Evolutionary conservation across 37 sponge, comb jelly and placozoan genomes (phyloP).

Genomic region (Petrosia ficiformis): DNA sequence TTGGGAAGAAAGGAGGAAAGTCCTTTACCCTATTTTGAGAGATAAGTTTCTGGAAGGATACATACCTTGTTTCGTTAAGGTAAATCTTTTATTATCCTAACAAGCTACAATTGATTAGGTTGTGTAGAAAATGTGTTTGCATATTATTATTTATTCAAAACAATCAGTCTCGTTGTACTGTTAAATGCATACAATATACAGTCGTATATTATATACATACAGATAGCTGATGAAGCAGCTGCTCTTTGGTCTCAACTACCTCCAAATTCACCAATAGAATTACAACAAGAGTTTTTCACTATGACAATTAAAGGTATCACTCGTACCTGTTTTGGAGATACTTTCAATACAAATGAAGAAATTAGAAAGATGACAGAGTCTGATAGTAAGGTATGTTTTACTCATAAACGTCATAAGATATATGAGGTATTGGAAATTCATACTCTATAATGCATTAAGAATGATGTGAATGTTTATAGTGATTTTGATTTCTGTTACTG

Average conservation of each 20-base stretch:
- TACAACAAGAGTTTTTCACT: conserved; percentile 39
- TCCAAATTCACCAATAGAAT: conserved; percentile 18
- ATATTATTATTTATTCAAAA: too few relatives aligned
- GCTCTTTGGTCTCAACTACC: not conserved
- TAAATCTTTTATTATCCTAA: too few relatives aligned
- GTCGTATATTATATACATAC: too few relatives aligned
- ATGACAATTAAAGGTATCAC: conserved; percentile 74
- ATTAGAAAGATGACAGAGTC: conserved; percentile 34
- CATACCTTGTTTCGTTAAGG: conserved; percentile 1
- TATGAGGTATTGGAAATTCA: too few relatives aligned
- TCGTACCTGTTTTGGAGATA: conserved; percentile 53
- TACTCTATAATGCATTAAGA: too few relatives aligned
- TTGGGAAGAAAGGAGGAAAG: conserved; percentile 7
- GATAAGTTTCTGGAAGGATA: conserved; percentile 6
- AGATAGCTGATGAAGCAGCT: conserved; percentile 10
- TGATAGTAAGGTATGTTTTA: conserved; percentile 57
- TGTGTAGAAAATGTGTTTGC: too few relatives aligned
- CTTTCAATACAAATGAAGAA: conserved; percentile 46
- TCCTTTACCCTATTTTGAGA: conserved; percentile 11
- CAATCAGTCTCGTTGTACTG: too few relatives aligned
- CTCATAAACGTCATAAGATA: too few relatives aligned
- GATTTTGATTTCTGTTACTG: too few relatives aligned
- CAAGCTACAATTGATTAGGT: too few relatives aligned
- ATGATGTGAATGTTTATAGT: too few relatives aligned
- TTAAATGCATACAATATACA: too few relatives aligned